These are phyloP conservation scores for Tribolium castaneum DNA, from an alignment of 1,140 invertebrate genomes.

Conservation along the genomic window DNA sequence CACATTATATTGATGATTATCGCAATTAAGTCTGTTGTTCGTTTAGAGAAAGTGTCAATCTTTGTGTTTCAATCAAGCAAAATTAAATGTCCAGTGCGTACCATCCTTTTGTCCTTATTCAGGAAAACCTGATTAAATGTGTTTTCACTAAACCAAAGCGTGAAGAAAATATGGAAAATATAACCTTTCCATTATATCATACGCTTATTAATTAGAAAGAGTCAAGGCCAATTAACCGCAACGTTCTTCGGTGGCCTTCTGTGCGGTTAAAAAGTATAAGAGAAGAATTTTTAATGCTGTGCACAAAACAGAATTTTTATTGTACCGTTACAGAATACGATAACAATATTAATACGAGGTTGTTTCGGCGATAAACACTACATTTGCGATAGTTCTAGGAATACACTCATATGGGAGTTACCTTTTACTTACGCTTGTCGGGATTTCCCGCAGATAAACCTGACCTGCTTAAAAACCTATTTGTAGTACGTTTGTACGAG, in stretches of 20 bases:
- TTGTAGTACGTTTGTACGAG: no score
- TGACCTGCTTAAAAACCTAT: no score
- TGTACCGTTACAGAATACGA: neutral
- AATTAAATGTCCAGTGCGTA: neutral
- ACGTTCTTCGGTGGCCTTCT: conserved; percentile 10
- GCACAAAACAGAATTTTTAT: neutral
- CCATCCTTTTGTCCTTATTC: neutral
- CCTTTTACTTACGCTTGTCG: no score
- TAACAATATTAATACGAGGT: no score
- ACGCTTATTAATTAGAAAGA: conserved; percentile 9
- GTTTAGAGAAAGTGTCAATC: conserved; percentile 12
- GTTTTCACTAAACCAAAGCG: neutral
- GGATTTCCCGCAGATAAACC: no score
- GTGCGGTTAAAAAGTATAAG: neutral
- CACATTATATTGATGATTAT: conserved; percentile 15
- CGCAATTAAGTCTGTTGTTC: conserved; percentile 22
- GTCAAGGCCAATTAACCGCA: conserved; percentile 3
- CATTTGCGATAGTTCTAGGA: no score
- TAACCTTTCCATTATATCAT: conserved; percentile 9
- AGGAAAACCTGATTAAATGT: neutral
- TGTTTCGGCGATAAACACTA: no score
- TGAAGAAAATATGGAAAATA: conserved; percentile 10
- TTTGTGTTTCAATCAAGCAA: conserved; percentile 7
- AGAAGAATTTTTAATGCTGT: neutral
- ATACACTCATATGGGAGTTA: no score